Percentiles rank a stretch among this genome's conserved stretches.
Conservation (phyloP, 2,113 vertebrate species). For the Tringa solitaria region DNA sequence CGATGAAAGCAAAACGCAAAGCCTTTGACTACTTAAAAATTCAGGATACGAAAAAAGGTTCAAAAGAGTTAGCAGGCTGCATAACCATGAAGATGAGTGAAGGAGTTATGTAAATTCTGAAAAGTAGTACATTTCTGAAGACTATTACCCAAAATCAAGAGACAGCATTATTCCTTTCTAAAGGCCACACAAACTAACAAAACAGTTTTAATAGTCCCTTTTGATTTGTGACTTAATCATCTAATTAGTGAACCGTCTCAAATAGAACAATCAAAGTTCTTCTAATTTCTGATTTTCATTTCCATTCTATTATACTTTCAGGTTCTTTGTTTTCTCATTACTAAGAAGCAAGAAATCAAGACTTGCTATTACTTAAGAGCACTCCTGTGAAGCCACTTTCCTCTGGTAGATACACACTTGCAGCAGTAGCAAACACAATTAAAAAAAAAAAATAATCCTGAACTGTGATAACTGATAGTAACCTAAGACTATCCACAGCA, state of each 20-base stretch:
- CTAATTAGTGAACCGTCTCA: not conserved
- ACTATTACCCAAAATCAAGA: not conserved
- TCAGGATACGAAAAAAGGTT: not conserved
- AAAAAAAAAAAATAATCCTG: accelerated
- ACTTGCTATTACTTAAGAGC: not conserved
- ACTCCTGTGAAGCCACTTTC: not conserved
- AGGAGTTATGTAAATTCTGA: not conserved
- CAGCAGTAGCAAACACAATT: not conserved
- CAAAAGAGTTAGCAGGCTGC: not conserved
- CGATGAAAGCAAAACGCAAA: not conserved
- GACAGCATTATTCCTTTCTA: not conserved
- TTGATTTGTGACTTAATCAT: not conserved
- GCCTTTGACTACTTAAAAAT: not conserved
- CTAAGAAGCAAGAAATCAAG: not conserved
- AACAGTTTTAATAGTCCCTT: not conserved
- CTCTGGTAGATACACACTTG: not conserved
- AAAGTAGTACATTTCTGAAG: not conserved
- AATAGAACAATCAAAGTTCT: not conserved
- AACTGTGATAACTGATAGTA: not conserved
- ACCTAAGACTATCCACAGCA: not conserved
- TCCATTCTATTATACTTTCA: not conserved
- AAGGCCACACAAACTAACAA: not conserved
- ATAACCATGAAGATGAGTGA: not conserved
- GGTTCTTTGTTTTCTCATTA: not conserved
- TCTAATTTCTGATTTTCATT: not conserved